Conservation (phyloP, 1,140 invertebrate species). For the Meteorus sp. region DNA sequence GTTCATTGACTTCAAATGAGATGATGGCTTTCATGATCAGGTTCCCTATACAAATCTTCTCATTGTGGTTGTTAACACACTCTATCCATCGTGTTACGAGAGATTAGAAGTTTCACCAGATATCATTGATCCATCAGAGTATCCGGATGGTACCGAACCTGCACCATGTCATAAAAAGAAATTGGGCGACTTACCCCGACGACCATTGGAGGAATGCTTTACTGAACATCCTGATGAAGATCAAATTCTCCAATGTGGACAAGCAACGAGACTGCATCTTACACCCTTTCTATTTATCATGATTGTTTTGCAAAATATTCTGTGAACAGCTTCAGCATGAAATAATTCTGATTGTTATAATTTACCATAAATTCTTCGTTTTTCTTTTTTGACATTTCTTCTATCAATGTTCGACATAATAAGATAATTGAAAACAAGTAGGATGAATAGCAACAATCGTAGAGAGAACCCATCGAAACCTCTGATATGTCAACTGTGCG, state of each 20-base stretch:
- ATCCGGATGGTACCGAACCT: constrained; percentile 46
- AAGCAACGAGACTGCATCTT: constrained; percentile 31
- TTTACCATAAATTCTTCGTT: not conserved
- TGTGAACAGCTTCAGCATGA: constrained; percentile 16
- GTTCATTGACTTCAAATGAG: not conserved
- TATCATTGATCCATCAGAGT: constrained; percentile 50
- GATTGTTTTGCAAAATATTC: constrained; percentile 24
- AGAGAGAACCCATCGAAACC: not conserved
- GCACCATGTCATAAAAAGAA: constrained; percentile 75
- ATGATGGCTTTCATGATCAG: constrained; percentile 57
- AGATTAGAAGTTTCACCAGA: constrained; percentile 43
- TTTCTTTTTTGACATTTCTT: constrained; percentile 2
- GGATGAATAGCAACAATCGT: not conserved
- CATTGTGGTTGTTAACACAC: constrained; percentile 72
- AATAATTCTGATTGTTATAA: not conserved
- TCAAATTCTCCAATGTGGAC: constrained; percentile 61
- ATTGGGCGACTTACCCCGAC: constrained; percentile 67
- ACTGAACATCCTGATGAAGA: constrained; percentile 69
- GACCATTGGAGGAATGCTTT: constrained; percentile 72
- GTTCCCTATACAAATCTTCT: constrained; percentile 78
- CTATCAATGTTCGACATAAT: too few species aligned
- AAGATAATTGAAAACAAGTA: too few species aligned
- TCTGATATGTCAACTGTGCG: constrained; percentile 13
- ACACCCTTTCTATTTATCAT: constrained; percentile 32
- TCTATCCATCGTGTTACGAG: constrained; percentile 47